Evolutionary conservation across 2,113 vertebrate species (phyloP).

Genomic region (Phyllostomus hastatus): DNA sequence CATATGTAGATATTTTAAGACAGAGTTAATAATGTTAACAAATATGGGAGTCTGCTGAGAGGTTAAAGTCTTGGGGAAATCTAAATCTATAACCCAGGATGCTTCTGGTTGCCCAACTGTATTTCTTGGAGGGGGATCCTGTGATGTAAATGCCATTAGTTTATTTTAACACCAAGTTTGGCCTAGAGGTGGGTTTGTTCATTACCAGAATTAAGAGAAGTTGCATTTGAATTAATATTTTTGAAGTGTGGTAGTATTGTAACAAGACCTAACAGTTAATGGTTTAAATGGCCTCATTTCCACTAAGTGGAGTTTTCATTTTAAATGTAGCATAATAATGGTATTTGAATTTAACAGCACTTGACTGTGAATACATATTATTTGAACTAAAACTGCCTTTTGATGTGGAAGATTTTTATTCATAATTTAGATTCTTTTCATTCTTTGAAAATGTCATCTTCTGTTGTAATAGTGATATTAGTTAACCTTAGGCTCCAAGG

Average conservation of each 20-base stretch:
- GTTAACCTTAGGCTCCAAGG: background rate
- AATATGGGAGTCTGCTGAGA: background rate
- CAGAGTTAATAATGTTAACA: background rate
- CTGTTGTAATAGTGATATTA: background rate
- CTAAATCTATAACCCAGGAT: background rate
- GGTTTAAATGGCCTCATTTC: constrained; percentile 14
- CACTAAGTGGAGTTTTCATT: background rate
- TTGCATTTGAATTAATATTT: constrained; percentile 6
- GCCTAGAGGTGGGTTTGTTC: constrained; percentile 5
- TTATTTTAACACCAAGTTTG: constrained; percentile 35
- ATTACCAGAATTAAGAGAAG: constrained; percentile 32
- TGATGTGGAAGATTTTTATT: constrained; percentile 35
- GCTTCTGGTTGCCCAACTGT: constrained; percentile 7
- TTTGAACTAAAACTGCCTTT: constrained; percentile 23
- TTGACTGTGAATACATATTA: background rate
- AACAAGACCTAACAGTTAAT: background rate
- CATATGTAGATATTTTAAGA: background rate
- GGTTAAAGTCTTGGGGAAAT: background rate
- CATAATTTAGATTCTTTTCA: constrained; percentile 14
- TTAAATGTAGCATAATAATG: constrained; percentile 33
- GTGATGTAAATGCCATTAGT: constrained; percentile 42
- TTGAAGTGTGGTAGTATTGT: constrained; percentile 1
- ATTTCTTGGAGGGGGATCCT: constrained; percentile 4
- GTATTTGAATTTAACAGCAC: constrained; percentile 24
- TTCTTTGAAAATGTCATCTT: background rate